Evolutionary conservation across 2,113 vertebrate species (phyloP).

Genomic region (Urocynchramus pylzowi): DNA sequence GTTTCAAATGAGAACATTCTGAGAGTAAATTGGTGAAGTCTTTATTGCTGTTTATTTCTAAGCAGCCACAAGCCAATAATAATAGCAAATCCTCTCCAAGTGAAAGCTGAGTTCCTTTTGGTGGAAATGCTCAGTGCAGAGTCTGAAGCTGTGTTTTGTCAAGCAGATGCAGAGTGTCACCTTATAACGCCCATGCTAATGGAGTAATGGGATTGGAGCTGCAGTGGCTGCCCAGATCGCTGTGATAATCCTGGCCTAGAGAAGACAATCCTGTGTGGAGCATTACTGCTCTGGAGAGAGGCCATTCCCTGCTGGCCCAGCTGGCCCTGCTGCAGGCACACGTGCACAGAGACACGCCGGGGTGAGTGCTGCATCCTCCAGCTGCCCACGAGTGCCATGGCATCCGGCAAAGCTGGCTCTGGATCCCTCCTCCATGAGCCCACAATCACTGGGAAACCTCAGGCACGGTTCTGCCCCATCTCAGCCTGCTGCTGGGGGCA

Average conservation of each 20-base stretch:
- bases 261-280: background rate
- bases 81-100: constrained; percentile 44
- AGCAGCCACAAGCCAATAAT: constrained; percentile 53
- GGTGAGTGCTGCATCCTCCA: background rate
- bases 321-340: background rate
- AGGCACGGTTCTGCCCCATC: accelerated
- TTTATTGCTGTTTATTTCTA: constrained; percentile 59
- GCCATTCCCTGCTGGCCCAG: background rate
- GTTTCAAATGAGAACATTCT: constrained; percentile 63
- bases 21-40: constrained; percentile 53
- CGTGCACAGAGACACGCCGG: accelerated
- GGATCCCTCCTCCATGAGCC: background rate
- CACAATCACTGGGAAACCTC: background rate
- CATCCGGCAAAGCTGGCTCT: background rate
- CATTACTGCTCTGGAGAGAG: constrained; percentile 26
- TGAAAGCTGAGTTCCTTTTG: background rate
- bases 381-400: background rate
- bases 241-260: background rate
- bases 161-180: constrained; percentile 25
- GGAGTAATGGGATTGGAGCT: constrained; percentile 31
- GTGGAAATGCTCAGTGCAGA: background rate
- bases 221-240: background rate
- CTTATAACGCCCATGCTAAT: constrained; percentile 22
- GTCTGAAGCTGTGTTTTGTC: constrained; percentile 47
- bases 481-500: background rate